These are phyloP conservation scores for Neoniphon sammara DNA, from an alignment of 2,797 vertebrate species.

Conservation along the genomic window DNA sequence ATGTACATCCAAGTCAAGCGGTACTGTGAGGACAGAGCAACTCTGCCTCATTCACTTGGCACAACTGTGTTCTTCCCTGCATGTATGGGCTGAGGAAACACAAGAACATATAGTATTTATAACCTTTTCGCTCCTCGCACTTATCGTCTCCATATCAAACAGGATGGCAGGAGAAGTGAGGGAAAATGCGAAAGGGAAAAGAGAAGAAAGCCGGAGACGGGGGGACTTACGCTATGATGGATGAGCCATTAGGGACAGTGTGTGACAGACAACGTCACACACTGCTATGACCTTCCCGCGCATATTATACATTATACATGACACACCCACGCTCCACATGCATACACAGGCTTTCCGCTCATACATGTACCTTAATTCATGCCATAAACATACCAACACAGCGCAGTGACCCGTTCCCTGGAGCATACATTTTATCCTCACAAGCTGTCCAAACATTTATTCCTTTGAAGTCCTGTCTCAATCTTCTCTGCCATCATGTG, in stretches of 20 bases:
- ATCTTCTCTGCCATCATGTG: conserved; percentile 40
- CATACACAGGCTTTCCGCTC: conserved; percentile 28
- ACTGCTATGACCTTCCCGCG: conserved; percentile 43
- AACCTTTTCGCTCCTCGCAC: conserved; percentile 29
- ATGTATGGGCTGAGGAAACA: background rate
- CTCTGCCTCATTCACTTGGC: background rate
- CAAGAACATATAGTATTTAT: conserved; percentile 31
- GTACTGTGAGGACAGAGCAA: conserved; percentile 20
- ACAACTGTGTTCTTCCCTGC: background rate
- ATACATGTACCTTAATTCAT: conserved; percentile 21
- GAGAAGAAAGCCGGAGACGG: background rate
- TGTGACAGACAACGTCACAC: conserved; percentile 48
- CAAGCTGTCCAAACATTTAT: conserved; percentile 66
- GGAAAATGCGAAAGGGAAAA: conserved; percentile 19
- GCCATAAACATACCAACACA: conserved; percentile 32
- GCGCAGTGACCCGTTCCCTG: conserved; percentile 48
- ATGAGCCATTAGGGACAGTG: conserved; percentile 31
- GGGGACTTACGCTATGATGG: conserved; percentile 28
- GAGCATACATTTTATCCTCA: conserved; percentile 43
- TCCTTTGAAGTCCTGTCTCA: conserved; percentile 50
- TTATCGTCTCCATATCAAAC: conserved; percentile 24
- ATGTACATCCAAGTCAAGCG: conserved; percentile 38
- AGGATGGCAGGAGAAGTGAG: conserved; percentile 13
- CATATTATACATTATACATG: conserved; percentile 57
- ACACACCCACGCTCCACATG: conserved; percentile 41